Evolutionary conservation across 2,113 vertebrate genomes (phyloP), one percentile per base, ranked within the genome.

Genomic region (Ceyx margarethae): DNA sequence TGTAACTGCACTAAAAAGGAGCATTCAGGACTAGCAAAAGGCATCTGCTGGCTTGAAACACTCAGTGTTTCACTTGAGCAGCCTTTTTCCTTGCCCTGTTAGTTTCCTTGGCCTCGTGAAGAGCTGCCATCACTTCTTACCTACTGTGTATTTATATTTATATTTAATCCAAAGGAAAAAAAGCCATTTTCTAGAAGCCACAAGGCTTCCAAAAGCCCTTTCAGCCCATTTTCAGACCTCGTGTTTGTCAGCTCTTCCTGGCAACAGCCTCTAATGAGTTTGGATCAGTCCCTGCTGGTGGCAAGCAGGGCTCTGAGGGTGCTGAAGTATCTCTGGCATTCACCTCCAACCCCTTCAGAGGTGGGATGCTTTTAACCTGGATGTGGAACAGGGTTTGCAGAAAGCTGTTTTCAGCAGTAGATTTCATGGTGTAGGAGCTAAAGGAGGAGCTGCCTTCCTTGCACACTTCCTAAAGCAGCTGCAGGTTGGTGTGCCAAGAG

Each of bases 211-310:
- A 76, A 82, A 92, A 90, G 81, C 48, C 89, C 86, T 80, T 76
- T 80, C 75, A 86, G 84, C 40, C n/a, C 90, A 58, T 95, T 93
- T 93, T 92, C 86, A 62, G 62, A 84, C 62, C 74, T 79, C 78
- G 6, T 71, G 78, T 94, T 95, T 90, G 78, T 95, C 94, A 94
- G 92, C 86, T 89, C 84, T 54, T 79, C 87, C 81, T 92, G 94
- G 89, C 95, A 50, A 58, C 71, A 87, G 93, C 72, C 82, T 82
- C 87, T 78, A 79, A 75, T 73, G 95, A 68, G 83, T 88, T 84
- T 94, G 85, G 79, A 94, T 87, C 9, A 0, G 78, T 61, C 80
- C 72, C 48, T 45, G 61, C 28, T 74, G 88, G 28, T 72, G 86
- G 85, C 51, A 71, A 22, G 72, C 3, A n/a, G 48, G 73, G 68